phyloP scores from a whole-genome alignment of 2,888 invertebrate genomes.

The Ichneumoninae sp. region DNA sequence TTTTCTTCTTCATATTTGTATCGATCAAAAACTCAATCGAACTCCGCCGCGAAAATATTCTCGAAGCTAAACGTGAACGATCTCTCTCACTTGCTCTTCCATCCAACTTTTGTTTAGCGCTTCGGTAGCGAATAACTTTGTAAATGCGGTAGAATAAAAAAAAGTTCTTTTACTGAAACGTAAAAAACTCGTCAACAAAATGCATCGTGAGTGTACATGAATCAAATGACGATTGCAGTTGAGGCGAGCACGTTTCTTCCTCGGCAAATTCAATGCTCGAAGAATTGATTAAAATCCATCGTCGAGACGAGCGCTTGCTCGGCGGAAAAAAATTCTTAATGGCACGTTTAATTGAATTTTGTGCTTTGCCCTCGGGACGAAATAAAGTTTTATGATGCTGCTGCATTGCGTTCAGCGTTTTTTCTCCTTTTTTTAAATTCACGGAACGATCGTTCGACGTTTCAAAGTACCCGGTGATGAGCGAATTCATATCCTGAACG shows the following conservation, averaged over 20 bases:
- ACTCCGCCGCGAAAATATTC: not conserved
- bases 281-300: slow-evolving; percentile 56
- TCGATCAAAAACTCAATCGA: not conserved
- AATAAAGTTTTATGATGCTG: slow-evolving; percentile 40
- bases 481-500: slow-evolving; percentile 33
- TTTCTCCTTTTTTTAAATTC: slow-evolving; percentile 15
- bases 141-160: slow-evolving; percentile 15
- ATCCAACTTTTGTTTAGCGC: slow-evolving; percentile 1
- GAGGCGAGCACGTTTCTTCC: slow-evolving; percentile 21
- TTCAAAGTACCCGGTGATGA: slow-evolving; percentile 24
- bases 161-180: slow-evolving; percentile 13
- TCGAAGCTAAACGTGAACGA: not conserved
- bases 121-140: slow-evolving; percentile 18
- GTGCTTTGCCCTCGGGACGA: not conserved
- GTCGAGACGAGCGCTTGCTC: slow-evolving; percentile 10
- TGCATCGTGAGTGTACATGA: slow-evolving; percentile 6
- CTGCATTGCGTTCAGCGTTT: not conserved
- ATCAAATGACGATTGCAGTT: slow-evolving; percentile 12
- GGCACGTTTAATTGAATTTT: slow-evolving; percentile 56
- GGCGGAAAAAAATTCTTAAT: slow-evolving; percentile 36
- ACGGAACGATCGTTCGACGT: slow-evolving; percentile 18
- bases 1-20: no score
- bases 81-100: not conserved
- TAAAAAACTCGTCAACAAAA: slow-evolving; percentile 24
- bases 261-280: slow-evolving; percentile 31